Conservation (phyloP, 2,113 vertebrate genomes). For the Microtus richardsoni region DNA sequence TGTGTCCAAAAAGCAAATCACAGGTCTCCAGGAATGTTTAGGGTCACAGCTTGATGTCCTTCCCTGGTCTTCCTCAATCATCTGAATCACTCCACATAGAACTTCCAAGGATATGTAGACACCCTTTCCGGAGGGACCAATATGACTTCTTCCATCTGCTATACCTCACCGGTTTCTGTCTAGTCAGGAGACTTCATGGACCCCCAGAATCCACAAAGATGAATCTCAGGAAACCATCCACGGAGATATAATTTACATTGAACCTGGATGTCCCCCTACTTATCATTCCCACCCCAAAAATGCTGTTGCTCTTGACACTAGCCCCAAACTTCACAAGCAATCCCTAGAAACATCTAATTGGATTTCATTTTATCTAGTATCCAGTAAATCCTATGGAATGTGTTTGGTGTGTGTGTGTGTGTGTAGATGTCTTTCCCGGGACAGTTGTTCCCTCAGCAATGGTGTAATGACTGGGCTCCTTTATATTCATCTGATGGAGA, state of each 20-base stretch:
- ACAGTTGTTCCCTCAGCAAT: no score
- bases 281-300: background rate
- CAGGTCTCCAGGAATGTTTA: background rate
- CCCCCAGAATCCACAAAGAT: background rate
- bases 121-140: background rate
- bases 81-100: background rate
- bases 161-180: background rate
- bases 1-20: background rate
- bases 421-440: no score
- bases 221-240: background rate
- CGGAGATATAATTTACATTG: background rate
- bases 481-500: background rate
- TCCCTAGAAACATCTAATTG: no score
- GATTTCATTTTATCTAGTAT: no score
- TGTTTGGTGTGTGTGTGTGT: no score
- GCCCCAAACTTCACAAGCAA: background rate
- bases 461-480: no score
- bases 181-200: background rate
- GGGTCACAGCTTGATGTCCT: background rate
- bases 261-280: background rate
- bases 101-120: no score
- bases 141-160: background rate
- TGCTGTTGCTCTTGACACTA: background rate
- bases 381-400: no score
- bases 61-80: background rate